Evolutionary conservation across 2,797 vertebrate genomes (phyloP), one percentile per base, ranked within the genome.

Genomic region (Urocyon cinereoargenteus): DNA sequence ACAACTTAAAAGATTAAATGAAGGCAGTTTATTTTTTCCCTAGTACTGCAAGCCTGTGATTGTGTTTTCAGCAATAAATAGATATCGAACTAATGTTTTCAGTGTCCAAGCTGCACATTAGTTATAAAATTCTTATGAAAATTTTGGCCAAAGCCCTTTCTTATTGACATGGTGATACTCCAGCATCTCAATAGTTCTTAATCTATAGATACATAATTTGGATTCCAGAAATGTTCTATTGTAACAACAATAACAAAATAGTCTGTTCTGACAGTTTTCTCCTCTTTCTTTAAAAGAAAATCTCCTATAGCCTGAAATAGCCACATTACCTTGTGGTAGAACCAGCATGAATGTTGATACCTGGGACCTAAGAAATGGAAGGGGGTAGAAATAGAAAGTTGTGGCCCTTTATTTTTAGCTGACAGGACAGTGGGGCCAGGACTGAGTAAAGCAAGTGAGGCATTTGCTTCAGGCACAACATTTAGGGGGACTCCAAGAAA

Each of bases 31-130:
- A 11, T 79, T 86, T 73, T 55, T 3, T 34, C 5, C 59, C 36
- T 82, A 64, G 8, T 21, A 19, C 31, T 78, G 8, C 26, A 49
- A 95, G 59, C 22, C 89, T 78, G 3, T 36, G 79, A 31, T 45
- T 88, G 10, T 82, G 24, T 94, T 94, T 94, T 93, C 24, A 53
- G 51, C 61, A 95, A 53, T 51, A 93, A 88, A 55, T 78, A 90
- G 36, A 81, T 89, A 10, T 16, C 28, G 26, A n/a, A 14, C 13
- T 83, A 31, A 78, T 89, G 57, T 91, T 93, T 86, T 51, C 31
- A 49, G 51, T 24, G 62, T 90, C 24, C 24, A 88, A 49, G 36
- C 34, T 3, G 51, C 62, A 22, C 5, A 61, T 66, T 73, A 82
- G 34, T 83, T 91, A 55, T 36, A 7, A 66, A 70, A 59, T 53